Evolutionary conservation across 1,140 invertebrate species (phyloP).

Genomic region (Drosophila rufa): DNA sequence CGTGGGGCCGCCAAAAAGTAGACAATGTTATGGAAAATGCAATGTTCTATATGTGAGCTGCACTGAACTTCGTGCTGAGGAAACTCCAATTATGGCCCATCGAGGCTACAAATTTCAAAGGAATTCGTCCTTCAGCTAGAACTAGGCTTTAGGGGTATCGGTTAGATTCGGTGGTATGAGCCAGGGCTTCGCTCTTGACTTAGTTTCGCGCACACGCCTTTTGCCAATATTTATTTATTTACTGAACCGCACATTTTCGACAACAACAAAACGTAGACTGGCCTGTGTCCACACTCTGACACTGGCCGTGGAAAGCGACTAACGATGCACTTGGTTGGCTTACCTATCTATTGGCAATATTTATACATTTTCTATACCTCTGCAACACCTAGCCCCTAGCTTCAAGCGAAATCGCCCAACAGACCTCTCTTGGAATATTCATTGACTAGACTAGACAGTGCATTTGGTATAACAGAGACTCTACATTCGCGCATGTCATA

Average conservation of each 20-base stretch:
- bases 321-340: slow-evolving; percentile 10
- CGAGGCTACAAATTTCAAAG: background rate
- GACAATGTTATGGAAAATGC: background rate
- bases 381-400: background rate
- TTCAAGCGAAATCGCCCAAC: background rate
- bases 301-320: slow-evolving; percentile 15
- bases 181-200: slow-evolving; percentile 6
- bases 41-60: too few relatives aligned
- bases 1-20: background rate
- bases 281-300: background rate
- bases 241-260: background rate
- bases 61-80: background rate
- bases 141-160: background rate
- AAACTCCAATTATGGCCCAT: background rate
- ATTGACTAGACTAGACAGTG: slow-evolving; percentile 8
- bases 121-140: background rate
- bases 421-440: background rate
- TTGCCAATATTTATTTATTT: slow-evolving; percentile 1
- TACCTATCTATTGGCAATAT: background rate
- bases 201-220: slow-evolving; percentile 2
- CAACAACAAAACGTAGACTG: slow-evolving; percentile 1
- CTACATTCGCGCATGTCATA: slow-evolving; percentile 8
- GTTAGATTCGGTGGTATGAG: too few relatives aligned
- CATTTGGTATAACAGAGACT: slow-evolving; percentile 13
- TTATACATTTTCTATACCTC: background rate